Conservation (phyloP, 2,797 vertebrate genomes). For the Chelmon rostratus region DNA sequence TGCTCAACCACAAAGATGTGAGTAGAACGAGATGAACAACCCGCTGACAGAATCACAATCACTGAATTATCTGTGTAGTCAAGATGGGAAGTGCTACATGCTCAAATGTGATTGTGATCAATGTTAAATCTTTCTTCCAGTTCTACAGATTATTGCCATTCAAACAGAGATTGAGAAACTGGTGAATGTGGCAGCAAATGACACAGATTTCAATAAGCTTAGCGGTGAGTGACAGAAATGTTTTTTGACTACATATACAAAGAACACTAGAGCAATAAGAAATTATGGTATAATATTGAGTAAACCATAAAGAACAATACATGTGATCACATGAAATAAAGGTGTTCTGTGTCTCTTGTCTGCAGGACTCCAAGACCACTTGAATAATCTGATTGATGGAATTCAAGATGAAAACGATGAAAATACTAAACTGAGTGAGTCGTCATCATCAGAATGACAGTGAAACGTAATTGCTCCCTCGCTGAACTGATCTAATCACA, state of each 20-base stretch:
- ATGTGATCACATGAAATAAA: not conserved
- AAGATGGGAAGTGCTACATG: not conserved
- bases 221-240: conserved; percentile 45
- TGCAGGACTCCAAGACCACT: conserved; percentile 23
- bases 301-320: not conserved
- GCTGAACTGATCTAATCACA: not conserved
- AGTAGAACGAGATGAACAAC: conserved; percentile 8
- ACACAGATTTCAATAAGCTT: conserved; percentile 27
- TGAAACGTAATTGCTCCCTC: not conserved
- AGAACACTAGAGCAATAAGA: not conserved
- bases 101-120: not conserved
- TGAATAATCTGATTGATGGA: conserved; percentile 6
- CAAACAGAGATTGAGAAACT: conserved; percentile 58
- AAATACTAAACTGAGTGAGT: conserved; percentile 67
- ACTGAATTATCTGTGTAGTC: not conserved
- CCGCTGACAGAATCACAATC: not conserved
- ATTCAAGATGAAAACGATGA: conserved; percentile 51
- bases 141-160: conserved; percentile 58
- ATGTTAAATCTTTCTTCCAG: conserved; percentile 37
- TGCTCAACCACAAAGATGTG: conserved; percentile 46
- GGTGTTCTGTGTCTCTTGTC: not conserved
- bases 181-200: conserved; percentile 10
- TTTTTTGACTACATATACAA: not conserved
- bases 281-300: not conserved
- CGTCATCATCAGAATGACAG: conserved; percentile 8